Conservation (phyloP, 2,113 vertebrate species). For the Monopterus albus region DNA sequence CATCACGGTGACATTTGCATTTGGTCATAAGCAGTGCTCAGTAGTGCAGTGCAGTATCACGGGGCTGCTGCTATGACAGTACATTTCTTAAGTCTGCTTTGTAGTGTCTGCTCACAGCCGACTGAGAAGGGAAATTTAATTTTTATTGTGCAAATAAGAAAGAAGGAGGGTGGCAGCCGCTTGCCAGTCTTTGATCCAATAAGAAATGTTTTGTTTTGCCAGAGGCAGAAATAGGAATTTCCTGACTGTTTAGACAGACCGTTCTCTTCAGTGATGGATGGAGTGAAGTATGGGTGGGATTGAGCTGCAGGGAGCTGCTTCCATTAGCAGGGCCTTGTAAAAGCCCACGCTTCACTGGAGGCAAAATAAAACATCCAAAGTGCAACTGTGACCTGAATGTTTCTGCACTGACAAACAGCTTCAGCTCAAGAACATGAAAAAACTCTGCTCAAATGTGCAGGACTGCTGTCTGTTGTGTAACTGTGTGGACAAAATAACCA, state of each 20-base stretch:
- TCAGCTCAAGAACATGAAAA: neutral
- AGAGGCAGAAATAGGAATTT: conserved; percentile 5
- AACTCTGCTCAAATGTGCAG: neutral
- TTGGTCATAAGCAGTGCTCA: no score
- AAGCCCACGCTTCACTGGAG: conserved; percentile 41
- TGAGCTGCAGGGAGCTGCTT: conserved; percentile 23
- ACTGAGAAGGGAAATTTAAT: neutral
- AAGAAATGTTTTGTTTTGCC: neutral
- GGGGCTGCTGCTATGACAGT: no score
- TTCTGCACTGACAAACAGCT: neutral
- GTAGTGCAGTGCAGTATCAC: no score
- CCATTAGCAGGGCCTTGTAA: conserved; percentile 37
- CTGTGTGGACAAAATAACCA: neutral
- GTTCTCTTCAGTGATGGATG: neutral
- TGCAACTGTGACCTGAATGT: conserved; percentile 18
- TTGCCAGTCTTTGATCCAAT: neutral
- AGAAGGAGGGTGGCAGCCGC: neutral
- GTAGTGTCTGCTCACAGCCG: neutral
- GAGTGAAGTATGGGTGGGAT: neutral
- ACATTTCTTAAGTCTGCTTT: no score
- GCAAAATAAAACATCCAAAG: conserved; percentile 12
- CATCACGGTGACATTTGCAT: no score
- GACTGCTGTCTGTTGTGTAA: conserved; percentile 6
- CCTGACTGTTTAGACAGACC: neutral
- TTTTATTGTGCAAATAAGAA: neutral